Conservation (phyloP, 2,113 vertebrate species). For the Murina feae region DNA sequence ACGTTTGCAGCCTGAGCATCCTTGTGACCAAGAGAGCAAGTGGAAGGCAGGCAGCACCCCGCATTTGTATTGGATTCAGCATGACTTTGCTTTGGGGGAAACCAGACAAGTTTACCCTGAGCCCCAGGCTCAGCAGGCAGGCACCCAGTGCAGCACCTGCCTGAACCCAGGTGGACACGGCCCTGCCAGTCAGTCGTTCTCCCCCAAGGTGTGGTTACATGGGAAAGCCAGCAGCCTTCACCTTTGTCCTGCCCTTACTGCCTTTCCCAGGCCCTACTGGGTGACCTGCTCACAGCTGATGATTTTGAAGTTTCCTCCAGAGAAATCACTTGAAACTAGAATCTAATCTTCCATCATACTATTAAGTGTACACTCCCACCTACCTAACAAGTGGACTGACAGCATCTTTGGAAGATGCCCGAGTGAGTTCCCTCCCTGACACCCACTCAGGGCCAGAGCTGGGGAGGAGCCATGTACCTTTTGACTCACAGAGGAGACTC, state of each 20-base stretch:
- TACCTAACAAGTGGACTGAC: no score
- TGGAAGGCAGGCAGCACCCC: no score
- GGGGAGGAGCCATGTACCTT: rapidly evolving
- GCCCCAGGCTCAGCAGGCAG: background rate
- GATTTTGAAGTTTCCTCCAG: background rate
- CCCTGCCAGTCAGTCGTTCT: no score
- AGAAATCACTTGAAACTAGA: background rate
- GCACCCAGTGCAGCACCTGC: background rate
- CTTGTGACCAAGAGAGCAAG: rapidly evolving
- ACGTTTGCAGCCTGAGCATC: background rate
- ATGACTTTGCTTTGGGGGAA: background rate
- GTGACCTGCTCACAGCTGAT: background rate
- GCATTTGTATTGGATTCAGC: rapidly evolving
- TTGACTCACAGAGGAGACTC: background rate
- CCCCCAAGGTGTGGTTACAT: rapidly evolving
- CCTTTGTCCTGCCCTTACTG: background rate
- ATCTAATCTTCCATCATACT: background rate
- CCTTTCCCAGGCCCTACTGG: background rate
- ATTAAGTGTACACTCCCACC: background rate
- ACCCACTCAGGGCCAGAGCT: rapidly evolving
- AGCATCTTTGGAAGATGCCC: background rate
- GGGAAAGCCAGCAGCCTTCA: background rate
- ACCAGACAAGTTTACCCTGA: background rate
- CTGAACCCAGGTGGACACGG: rapidly evolving
- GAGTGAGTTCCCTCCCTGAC: rapidly evolving